Evolutionary conservation across 1,140 invertebrate genomes (phyloP).

Genomic region (Saccostrea cuccullata): DNA sequence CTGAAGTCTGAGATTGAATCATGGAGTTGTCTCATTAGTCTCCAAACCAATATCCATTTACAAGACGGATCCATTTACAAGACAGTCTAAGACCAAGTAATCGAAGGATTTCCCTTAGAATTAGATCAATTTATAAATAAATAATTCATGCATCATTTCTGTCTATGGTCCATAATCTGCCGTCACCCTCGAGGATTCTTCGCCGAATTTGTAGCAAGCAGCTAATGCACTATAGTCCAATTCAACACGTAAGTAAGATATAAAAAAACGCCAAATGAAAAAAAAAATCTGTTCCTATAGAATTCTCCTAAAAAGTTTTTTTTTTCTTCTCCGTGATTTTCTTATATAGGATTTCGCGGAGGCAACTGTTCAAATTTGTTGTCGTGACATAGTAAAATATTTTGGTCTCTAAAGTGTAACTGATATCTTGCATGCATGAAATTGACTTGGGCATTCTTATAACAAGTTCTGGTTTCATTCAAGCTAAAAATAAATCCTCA

Average conservation of each 20-base stretch:
- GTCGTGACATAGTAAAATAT: neutral
- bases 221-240: conserved; percentile 1
- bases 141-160: conserved; percentile 34
- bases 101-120: conserved; percentile 23
- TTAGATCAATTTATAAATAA: conserved; percentile 38
- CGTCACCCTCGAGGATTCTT: neutral
- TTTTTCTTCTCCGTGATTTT: neutral
- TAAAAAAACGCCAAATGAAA: neutral
- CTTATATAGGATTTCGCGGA: neutral
- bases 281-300: neutral
- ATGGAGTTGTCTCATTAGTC: conserved; percentile 5
- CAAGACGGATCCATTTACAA: conserved; percentile 32
- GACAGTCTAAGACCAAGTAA: conserved; percentile 21
- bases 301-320: neutral
- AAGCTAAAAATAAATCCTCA: conserved; percentile 17
- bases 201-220: neutral
- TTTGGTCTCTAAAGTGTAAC: neutral
- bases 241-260: neutral
- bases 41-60: conserved; percentile 31
- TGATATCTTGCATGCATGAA: conserved; percentile 7
- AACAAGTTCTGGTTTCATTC: neutral
- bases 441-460: neutral
- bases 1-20: neutral
- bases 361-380: neutral
- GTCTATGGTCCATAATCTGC: conserved; percentile 18